Evolutionary conservation across 2,113 vertebrate species (phyloP).

Genomic region (Catharus bicknelli): DNA sequence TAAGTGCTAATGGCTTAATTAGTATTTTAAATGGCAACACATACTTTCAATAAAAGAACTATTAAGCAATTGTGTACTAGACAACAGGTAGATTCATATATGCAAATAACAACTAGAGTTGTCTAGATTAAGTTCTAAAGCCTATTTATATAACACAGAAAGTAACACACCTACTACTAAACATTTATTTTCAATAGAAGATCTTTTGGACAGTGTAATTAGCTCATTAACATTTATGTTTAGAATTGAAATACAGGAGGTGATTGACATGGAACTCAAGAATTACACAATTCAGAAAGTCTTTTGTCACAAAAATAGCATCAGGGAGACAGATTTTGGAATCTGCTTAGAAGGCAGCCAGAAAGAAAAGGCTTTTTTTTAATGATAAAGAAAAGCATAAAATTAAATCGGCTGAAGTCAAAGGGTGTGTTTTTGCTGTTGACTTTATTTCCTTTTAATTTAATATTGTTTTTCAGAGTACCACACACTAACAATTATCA

Average conservation of each 20-base stretch:
- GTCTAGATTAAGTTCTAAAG: background rate
- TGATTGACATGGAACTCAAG: conserved; percentile 31
- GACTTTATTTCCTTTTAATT: background rate
- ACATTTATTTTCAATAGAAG: background rate
- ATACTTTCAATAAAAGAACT: background rate
- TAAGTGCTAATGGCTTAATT: background rate
- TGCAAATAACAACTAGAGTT: background rate
- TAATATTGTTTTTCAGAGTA: background rate
- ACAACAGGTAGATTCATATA: background rate
- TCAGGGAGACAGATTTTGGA: background rate
- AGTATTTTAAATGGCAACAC: background rate
- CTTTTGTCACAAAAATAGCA: conserved; percentile 29
- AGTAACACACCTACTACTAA: background rate
- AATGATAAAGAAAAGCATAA: background rate
- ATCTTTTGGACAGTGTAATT: conserved; percentile 20
- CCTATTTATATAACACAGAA: background rate
- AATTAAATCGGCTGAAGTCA: background rate
- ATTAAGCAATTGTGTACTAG: background rate
- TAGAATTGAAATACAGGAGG: background rate
- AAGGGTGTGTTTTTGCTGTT: background rate
- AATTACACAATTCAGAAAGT: background rate
- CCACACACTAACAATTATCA: background rate
- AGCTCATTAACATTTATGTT: conserved; percentile 38
- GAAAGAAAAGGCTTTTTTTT: background rate
- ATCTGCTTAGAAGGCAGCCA: background rate